These are phyloP conservation scores for Passer montanus DNA, from an alignment of 2,113 vertebrate species.

Conservation along the genomic window DNA sequence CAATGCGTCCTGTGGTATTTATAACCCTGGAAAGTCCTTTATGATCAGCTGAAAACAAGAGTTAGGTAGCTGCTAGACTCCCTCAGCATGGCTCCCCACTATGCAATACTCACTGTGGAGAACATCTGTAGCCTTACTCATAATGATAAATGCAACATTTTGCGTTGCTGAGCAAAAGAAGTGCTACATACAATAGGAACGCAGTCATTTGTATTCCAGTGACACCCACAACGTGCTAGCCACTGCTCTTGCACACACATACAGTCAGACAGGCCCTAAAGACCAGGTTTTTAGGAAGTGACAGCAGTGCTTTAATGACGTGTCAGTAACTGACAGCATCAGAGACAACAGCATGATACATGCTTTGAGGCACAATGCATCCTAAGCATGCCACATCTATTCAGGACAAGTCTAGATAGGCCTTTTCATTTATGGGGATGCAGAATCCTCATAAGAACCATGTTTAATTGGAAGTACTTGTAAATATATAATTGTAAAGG, in stretches of 20 bases:
- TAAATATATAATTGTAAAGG: background rate
- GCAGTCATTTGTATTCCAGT: conserved; percentile 42
- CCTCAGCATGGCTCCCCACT: background rate
- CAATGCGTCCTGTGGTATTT: background rate
- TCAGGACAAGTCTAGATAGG: background rate
- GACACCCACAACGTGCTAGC: conserved; percentile 8
- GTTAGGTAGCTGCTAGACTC: conserved; percentile 38
- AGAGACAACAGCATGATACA: background rate
- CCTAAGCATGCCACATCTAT: background rate
- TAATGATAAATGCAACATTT: conserved; percentile 35
- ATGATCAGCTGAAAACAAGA: background rate
- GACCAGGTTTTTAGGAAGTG: background rate
- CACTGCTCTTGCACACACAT: background rate
- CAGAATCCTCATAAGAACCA: background rate
- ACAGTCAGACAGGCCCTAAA: conserved; percentile 21
- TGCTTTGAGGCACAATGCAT: background rate
- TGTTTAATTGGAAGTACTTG: background rate
- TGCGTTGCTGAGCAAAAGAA: background rate
- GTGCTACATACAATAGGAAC: background rate
- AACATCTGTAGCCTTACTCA: conserved; percentile 56
- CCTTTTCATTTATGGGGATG: background rate
- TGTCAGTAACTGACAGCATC: background rate
- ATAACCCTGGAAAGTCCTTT: conserved; percentile 16
- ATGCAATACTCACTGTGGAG: background rate
- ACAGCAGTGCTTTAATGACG: conserved; percentile 35